Evolutionary conservation across 1,140 invertebrate genomes (phyloP), one percentile per base, ranked within the genome.

Genomic region (Mylabris phalerata): DNA sequence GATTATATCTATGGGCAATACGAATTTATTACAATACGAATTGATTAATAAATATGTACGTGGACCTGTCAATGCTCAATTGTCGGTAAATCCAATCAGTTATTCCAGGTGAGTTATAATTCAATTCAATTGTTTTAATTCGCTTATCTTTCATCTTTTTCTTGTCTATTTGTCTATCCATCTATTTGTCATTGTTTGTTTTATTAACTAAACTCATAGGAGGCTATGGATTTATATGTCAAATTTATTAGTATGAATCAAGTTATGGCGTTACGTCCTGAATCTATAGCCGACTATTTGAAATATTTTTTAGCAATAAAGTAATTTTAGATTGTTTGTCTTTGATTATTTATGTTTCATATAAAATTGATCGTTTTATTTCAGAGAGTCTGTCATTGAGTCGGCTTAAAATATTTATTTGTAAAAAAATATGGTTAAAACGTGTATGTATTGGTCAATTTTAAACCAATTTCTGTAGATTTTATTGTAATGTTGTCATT

Each of bases 1-100:
- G 79, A 75, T 79, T 55, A 78, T 86, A 4, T 82, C 79, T 44
- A 87, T 88, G 84, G 85, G 85, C 41, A 72, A 73, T 59, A 72
- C 72, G 43, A 64, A 66, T 48, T 63, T 80, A 41, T 62, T 74
- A 56, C 69, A 62, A 39, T 70, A 67, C 50, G 48, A 62, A 11
- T 67, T 71, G 24, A 66, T 74, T 4, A 60, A 61, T 7, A 68
- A 67, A 55, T 73, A 70, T 48, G 57, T 73, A n/a, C 59, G 68
- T 19, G 67, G 66, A 2, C 63, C 67, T 2, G 51, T 58, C 1
- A 61, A 67, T 40, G 32, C 60, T 2, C 47, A 64, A 44, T 55
- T 67, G 7, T 49, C 62, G 4, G 60, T 64, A 4, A 56, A 61
- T 48, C 64, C 68, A 0, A 59, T 61, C 42, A 61, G 58, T 50